Percentiles rank a stretch among this genome's conserved stretches.
Evolutionary conservation across 2,888 invertebrate species (phyloP).

Genomic region (Microchrysa polita): DNA sequence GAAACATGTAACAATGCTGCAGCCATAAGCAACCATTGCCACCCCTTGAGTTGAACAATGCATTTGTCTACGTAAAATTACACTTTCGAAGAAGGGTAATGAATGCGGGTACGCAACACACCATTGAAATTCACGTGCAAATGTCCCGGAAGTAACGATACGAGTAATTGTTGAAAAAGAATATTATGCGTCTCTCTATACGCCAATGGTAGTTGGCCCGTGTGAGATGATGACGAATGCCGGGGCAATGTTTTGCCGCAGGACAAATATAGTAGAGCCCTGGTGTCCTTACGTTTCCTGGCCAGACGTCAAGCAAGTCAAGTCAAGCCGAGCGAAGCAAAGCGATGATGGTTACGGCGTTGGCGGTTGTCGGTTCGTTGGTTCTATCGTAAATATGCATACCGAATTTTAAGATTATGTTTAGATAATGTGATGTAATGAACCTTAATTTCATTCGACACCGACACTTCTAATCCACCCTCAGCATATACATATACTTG

Average conservation of each 20-base stretch:
- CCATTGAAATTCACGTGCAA: slow-evolving; percentile 41
- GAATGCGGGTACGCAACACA: slow-evolving; percentile 41
- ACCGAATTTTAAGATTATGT: slow-evolving; percentile 37
- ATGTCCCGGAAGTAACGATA: slow-evolving; percentile 40
- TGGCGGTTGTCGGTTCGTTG: background rate
- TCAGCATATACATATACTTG: too few species aligned
- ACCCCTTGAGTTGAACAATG: slow-evolving; percentile 31
- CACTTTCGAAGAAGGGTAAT: slow-evolving; percentile 40
- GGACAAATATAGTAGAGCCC: background rate
- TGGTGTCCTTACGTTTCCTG: background rate
- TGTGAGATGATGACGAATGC: background rate
- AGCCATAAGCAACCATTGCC: slow-evolving; percentile 4
- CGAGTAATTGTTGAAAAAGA: slow-evolving; percentile 40
- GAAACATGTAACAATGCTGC: slow-evolving; percentile 15
- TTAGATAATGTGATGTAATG: slow-evolving; percentile 32
- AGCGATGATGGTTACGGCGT: background rate
- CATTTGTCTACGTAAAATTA: slow-evolving; percentile 24
- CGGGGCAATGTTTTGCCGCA: slow-evolving; percentile 14
- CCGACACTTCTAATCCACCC: slow-evolving; percentile 3
- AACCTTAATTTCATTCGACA: slow-evolving; percentile 13
- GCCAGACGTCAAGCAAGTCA: slow-evolving; percentile 13
- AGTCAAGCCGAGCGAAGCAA: too few species aligned
- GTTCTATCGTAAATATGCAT: slow-evolving; percentile 1
- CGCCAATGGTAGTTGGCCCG: too few species aligned
- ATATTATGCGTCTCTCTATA: background rate